Evolutionary conservation across 2,797 vertebrate genomes (phyloP).

Genomic region (Pangasius macronema): DNA sequence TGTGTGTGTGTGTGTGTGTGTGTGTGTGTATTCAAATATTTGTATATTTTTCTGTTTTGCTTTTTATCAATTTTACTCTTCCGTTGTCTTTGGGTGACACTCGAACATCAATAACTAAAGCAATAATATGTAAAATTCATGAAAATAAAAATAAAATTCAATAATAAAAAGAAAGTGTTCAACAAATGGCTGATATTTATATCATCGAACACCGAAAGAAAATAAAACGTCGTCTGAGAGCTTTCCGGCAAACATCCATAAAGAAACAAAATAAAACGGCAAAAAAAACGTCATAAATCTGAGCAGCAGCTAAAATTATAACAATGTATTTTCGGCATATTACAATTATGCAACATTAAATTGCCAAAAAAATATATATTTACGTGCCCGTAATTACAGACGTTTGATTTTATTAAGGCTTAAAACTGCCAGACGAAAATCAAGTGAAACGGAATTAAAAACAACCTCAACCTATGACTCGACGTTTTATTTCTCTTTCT

Average conservation of each 20-base stretch:
- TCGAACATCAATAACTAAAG: not conserved
- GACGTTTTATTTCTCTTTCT: not conserved
- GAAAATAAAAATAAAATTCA: rapidly evolving
- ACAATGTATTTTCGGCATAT: not conserved
- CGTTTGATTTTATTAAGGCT: not conserved
- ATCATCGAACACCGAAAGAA: no score
- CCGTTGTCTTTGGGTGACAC: not conserved
- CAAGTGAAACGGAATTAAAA: not conserved
- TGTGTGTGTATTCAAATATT: not conserved
- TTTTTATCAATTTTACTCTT: not conserved
- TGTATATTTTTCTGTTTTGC: not conserved
- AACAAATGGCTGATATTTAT: not conserved
- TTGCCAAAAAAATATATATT: not conserved
- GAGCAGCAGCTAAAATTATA: not conserved
- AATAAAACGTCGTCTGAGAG: not conserved
- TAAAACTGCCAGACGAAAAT: not conserved
- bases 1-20: not conserved
- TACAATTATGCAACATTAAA: not conserved
- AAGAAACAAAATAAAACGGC: not conserved
- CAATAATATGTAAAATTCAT: not conserved
- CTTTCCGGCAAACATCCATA: not conserved
- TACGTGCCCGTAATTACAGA: not conserved
- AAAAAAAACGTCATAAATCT: not conserved
- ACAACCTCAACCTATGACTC: not conserved
- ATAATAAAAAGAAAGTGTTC: not conserved